Conservation (phyloP, 2,797 vertebrate species). For the Gorsachius magnificus region DNA sequence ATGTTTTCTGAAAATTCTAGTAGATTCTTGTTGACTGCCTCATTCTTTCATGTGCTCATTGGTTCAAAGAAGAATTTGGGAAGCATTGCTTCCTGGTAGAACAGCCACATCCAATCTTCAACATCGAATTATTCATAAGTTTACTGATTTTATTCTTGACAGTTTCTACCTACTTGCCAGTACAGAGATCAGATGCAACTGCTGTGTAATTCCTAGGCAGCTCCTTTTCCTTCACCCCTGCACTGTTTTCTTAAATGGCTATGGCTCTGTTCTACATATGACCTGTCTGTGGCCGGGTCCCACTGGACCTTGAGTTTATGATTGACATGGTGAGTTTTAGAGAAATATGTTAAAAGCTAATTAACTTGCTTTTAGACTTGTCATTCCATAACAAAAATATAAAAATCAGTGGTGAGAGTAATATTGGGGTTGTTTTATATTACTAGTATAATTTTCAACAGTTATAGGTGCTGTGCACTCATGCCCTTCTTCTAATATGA, state of each 20-base stretch:
- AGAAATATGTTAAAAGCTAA: not conserved
- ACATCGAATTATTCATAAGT: not conserved
- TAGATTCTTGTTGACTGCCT: not conserved
- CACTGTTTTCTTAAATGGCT: not conserved
- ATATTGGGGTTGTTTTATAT: not conserved
- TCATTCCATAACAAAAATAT: not conserved
- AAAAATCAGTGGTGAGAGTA: not conserved
- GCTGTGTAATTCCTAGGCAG: not conserved
- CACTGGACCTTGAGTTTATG: not conserved
- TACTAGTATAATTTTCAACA: not conserved
- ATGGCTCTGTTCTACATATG: not conserved
- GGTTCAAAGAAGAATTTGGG: not conserved
- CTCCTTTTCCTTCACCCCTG: not conserved
- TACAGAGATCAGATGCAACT: not conserved
- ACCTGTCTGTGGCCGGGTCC: not conserved
- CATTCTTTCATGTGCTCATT: not conserved
- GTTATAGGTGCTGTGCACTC: not conserved
- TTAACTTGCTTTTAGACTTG: not conserved
- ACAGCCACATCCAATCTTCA: not conserved
- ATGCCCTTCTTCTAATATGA: not conserved
- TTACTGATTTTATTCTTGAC: not conserved
- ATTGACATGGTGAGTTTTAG: not conserved
- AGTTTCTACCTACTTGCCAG: not conserved
- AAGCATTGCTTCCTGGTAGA: not conserved
- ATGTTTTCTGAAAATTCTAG: not conserved